Evolutionary conservation across 2,888 invertebrate genomes (phyloP).

Genomic region (Eupithecia insigniata): DNA sequence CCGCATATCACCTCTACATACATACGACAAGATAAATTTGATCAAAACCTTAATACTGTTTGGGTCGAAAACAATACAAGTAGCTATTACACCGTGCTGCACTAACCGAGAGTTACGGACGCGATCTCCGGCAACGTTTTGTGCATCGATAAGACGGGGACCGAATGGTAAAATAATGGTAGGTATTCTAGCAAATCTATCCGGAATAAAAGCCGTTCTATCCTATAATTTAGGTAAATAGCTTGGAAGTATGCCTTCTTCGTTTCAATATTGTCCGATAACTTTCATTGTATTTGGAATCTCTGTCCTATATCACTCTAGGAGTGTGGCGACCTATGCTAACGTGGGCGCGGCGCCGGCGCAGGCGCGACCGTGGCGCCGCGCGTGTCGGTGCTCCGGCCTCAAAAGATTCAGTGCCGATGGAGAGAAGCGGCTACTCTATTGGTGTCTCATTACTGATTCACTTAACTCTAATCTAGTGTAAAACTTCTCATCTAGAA

Average conservation of each 20-base stretch:
- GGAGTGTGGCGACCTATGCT: conserved; percentile 81
- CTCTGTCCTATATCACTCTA: conserved; percentile 79
- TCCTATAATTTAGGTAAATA: conserved; percentile 80
- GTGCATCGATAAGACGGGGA: conserved; percentile 77
- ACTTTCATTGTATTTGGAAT: conserved; percentile 77
- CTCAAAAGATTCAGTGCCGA: conserved; percentile 77
- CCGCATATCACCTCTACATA: conserved; percentile 81
- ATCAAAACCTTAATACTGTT: conserved; percentile 81
- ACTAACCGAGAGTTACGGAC: conserved; percentile 73
- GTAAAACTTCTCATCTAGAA: conserved; percentile 83
- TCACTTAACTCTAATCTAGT: conserved; percentile 83
- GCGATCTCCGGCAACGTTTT: conserved; percentile 79
- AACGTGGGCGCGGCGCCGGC: conserved; percentile 48
- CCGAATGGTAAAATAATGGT: conserved; percentile 73
- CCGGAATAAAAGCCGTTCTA: conserved; percentile 83
- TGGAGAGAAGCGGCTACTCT: conserved; percentile 84
- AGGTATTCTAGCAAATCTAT: conserved; percentile 82
- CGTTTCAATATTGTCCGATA: conserved; percentile 82
- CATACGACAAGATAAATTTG: conserved; percentile 75
- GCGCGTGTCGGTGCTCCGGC: conserved; percentile 70
- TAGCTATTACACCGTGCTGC: conserved; percentile 68
- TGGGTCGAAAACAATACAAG: conserved; percentile 74
- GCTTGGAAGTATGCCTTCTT: conserved; percentile 82
- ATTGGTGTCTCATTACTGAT: conserved; percentile 84
- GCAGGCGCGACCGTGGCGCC: conserved; percentile 30